Evolutionary conservation across 2,888 invertebrate genomes (phyloP), one percentile per base, ranked within the genome.

Genomic region (Hypomecis atomaria): DNA sequence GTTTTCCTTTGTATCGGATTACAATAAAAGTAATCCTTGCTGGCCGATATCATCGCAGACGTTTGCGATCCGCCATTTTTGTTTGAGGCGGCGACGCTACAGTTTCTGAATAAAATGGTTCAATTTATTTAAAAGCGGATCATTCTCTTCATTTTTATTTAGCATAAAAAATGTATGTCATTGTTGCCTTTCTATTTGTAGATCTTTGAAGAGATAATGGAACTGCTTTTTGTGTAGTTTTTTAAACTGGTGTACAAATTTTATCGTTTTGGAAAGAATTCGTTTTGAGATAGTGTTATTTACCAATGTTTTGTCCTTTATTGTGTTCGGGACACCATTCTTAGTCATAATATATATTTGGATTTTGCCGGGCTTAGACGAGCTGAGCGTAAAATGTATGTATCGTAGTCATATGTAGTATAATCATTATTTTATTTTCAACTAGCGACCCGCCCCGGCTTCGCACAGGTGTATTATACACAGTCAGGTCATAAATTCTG

Each of bases 1-100:
- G 73, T 75, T 71, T 74, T 70, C 75, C 74, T 78, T 78, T 75
- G 77, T 81, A 79, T 83, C 76, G 75, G 73, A 78, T 82, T 82
- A 82, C 81, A 73, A 62, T 79, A 82, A 82, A 79, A 79, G 72
- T 79, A n/a, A n/a, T n/a, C n/a, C 70, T 75, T 71, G 70, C 70
- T 76, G 63, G 61, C 66, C 73, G 78, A 77, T 75, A 76, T 76
- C 73, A 72, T 65, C 63, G 71, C 71, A 60, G 66, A 72, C 58
- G 73, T 77, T 78, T 64, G 72, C 59, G 73, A 76, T 77, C 56
- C 62, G 63, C 55, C 59, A 66, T 69, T 64, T 66, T 66, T 56
- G 58, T 47, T 56, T 33, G 45, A 60, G 53, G 23, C 53, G 34
- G 34, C 55, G 49, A 54, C 62, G 65, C 61, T 65, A 61, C 33